A percentile compares a stretch with the other conserved stretches of the same genome.
Evolutionary conservation across 2,113 vertebrate genomes (phyloP).

Genomic region (human (Homo sapiens)): GRCh38 chr1:8363001-8363500

Average conservation of each 20-base stretch:
- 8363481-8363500: background rate
- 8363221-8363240: background rate
- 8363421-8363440: background rate
- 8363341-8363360: accelerated
- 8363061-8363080: background rate
- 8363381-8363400: background rate
- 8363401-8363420: background rate
- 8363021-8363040: background rate
- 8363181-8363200: background rate
- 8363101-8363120: accelerated
- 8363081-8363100: background rate
- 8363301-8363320: background rate
- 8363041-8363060: accelerated
- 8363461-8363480: background rate
- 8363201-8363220: background rate
- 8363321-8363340: background rate
- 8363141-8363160: background rate
- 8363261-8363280: background rate
- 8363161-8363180: background rate
- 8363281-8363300: background rate
- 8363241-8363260: background rate
- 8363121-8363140: background rate
- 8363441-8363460: background rate
- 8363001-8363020: accelerated
- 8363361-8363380: background rate